Conservation (phyloP, 2,888 invertebrate genomes). For the Netelia inedita region DNA sequence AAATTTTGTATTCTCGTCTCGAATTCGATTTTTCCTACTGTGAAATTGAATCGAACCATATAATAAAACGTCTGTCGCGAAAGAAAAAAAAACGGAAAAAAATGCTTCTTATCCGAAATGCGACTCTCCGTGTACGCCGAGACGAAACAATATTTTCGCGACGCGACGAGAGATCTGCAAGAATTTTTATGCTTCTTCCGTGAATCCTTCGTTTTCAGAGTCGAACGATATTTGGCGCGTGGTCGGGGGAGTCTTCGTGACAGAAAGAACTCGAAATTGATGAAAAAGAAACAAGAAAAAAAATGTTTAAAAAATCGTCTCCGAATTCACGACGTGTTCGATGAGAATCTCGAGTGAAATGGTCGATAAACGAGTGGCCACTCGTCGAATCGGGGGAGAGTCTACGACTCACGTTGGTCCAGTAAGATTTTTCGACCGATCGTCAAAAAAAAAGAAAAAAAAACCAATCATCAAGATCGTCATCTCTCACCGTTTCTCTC, state of each 20-base stretch:
- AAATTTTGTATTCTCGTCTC: no score
- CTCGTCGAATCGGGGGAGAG: not conserved
- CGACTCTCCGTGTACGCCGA: not conserved
- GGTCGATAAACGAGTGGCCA: no score
- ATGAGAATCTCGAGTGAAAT: not conserved
- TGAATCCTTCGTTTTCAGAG: not conserved
- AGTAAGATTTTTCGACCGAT: conserved; percentile 46
- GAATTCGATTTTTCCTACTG: no score
- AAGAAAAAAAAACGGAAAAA: not conserved
- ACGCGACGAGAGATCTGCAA: not conserved
- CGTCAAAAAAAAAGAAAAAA: not conserved
- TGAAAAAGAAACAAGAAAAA: not conserved
- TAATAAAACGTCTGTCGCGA: no score
- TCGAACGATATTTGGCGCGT: not conserved
- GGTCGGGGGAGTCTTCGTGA: not conserved
- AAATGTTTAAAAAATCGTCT: not conserved
- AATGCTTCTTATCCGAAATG: not conserved
- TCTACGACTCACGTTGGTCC: conserved; percentile 19
- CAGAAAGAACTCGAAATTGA: not conserved
- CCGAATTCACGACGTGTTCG: not conserved
- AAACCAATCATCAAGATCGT: conserved; percentile 27
- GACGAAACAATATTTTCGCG: conserved; percentile 1
- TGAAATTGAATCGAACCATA: no score
- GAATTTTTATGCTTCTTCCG: not conserved
- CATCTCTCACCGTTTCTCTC: conserved; percentile 11